Evolutionary conservation across 1,140 invertebrate species (phyloP).

Genomic region (Polypedilum pembai): DNA sequence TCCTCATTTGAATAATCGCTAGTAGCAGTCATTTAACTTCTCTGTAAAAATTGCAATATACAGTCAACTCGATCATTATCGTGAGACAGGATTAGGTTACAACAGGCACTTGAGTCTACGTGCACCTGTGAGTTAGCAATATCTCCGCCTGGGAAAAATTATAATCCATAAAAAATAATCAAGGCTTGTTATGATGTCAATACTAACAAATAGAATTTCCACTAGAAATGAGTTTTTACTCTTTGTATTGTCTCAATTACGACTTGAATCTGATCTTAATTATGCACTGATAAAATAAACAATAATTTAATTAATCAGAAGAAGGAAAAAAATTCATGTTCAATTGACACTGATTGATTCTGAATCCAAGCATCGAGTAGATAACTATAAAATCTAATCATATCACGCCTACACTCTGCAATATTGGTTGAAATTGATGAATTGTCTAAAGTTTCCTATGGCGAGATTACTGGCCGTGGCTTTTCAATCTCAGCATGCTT

Average conservation of each 20-base stretch:
- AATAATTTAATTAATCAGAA: neutral
- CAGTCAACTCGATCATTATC: too few relatives aligned
- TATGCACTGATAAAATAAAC: neutral
- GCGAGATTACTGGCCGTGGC: neutral
- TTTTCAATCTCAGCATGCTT: neutral
- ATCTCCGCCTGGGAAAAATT: too few relatives aligned
- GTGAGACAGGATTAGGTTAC: too few relatives aligned
- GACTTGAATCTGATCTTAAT: neutral
- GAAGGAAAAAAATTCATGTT: neutral
- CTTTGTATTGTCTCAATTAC: neutral
- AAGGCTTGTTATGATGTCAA: too few relatives aligned
- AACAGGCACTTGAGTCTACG: too few relatives aligned
- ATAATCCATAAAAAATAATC: too few relatives aligned
- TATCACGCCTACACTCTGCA: neutral
- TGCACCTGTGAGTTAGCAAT: too few relatives aligned
- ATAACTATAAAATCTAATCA: neutral
- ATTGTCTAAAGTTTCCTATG: neutral
- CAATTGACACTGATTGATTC: neutral
- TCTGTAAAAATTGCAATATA: too few relatives aligned
- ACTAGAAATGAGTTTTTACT: neutral
- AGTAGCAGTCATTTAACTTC: too few relatives aligned
- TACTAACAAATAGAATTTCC: neutral
- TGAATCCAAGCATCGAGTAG: neutral
- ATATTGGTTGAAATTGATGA: neutral
- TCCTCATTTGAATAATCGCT: too few relatives aligned